phyloP scores from a whole-genome alignment of 1,140 invertebrate genomes.

The Drosophila repletoides region DNA sequence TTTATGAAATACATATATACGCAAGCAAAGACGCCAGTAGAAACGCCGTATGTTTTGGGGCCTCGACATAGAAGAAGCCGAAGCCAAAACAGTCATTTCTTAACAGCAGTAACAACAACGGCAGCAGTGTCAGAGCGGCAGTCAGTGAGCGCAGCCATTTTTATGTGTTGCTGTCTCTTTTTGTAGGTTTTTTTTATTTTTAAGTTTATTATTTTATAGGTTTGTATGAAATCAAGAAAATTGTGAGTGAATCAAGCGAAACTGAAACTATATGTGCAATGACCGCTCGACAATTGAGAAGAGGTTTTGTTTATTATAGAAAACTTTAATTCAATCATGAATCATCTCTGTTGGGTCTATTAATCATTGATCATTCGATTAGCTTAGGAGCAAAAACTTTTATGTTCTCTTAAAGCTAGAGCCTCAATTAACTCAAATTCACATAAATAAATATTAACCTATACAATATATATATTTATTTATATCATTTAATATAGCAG shows the following conservation, averaged over 20 bases:
- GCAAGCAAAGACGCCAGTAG: conserved; percentile 23
- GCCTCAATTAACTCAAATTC: no score
- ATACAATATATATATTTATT: conserved; percentile 6
- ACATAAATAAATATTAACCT: not conserved
- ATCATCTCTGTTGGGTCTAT: no score
- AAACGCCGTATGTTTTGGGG: conserved; percentile 58
- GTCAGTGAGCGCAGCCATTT: conserved; percentile 39
- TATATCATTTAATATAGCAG: conserved; percentile 5
- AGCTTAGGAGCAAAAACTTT: no score
- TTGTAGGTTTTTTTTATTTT: conserved; percentile 19
- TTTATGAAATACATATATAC: conserved; percentile 31
- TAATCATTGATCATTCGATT: no score
- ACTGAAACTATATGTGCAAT: no score
- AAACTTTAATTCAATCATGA: no score
- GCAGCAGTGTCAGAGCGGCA: conserved; percentile 13
- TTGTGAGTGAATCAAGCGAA: no score
- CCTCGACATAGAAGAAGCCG: conserved; percentile 66
- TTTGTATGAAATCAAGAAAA: no score
- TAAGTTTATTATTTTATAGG: conserved; percentile 22
- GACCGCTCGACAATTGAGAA: no score
- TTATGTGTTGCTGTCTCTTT: conserved; percentile 34
- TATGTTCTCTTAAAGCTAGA: no score
- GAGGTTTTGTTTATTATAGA: no score
- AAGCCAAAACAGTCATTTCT: conserved; percentile 45
- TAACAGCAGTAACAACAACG: conserved; percentile 25